These are phyloP conservation scores for Tetanocera ferruginea DNA, from an alignment of 2,888 invertebrate species.

Conservation along the genomic window DNA sequence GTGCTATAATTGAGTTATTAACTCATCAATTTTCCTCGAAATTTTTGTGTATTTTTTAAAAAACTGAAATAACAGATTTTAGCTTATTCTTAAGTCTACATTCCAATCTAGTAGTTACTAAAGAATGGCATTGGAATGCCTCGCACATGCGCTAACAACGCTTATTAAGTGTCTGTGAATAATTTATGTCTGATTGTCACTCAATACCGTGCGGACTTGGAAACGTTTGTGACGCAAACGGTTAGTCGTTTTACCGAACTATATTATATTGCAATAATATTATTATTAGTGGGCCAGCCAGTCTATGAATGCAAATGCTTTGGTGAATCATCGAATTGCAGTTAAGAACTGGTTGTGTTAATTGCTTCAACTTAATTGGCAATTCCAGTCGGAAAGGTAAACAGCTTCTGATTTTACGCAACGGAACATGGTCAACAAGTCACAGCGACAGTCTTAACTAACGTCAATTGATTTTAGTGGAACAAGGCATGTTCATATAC, in stretches of 20 bases:
- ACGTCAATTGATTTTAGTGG: background rate
- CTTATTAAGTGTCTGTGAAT: background rate
- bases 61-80: background rate
- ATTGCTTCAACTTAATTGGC: background rate
- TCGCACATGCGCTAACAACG: background rate
- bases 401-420: slow-evolving; percentile 6
- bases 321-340: slow-evolving; percentile 25
- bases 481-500: too few species aligned
- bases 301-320: slow-evolving; percentile 36
- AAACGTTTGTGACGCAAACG: background rate
- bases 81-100: background rate
- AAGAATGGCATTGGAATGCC: background rate
- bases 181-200: background rate
- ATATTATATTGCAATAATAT: background rate
- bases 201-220: background rate
- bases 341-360: background rate
- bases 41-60: background rate
- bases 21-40: background rate
- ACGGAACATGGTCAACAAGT: background rate
- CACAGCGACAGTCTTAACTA: too few species aligned
- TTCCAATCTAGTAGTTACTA: background rate
- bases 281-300: background rate
- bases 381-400: slow-evolving; percentile 12
- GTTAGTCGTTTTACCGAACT: background rate
- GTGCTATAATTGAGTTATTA: background rate